phyloP scores from a whole-genome alignment of 2,797 vertebrate species.

The Harpagifer antarcticus region DNA sequence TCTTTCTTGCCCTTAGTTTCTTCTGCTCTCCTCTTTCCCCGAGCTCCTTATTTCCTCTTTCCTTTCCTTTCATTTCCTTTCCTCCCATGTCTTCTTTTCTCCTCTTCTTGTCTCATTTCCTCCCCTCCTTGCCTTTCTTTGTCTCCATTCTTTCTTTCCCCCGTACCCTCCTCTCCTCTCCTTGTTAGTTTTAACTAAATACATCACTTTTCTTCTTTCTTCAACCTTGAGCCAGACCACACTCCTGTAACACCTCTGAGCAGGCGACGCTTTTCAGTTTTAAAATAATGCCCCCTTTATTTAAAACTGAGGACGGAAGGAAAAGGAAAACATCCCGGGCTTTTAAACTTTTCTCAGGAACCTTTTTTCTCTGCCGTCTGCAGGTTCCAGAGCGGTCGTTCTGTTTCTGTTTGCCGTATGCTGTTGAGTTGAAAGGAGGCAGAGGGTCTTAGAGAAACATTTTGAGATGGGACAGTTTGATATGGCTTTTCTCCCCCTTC shows the following conservation, averaged over 20 bases:
- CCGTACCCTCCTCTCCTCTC: neutral
- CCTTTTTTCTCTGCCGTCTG: slow-evolving; percentile 11
- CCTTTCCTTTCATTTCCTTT: neutral
- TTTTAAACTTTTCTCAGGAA: slow-evolving; percentile 41
- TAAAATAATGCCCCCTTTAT: slow-evolving; percentile 74
- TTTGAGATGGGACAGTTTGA: slow-evolving; percentile 25
- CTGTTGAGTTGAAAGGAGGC: slow-evolving; percentile 18
- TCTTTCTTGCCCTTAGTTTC: too few relatives aligned
- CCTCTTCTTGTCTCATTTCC: neutral
- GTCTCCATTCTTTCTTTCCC: neutral
- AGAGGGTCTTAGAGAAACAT: slow-evolving; percentile 10
- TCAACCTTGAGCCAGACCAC: slow-evolving; percentile 42
- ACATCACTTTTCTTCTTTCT: slow-evolving; percentile 29
- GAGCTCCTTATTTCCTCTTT: neutral
- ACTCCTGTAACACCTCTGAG: slow-evolving; percentile 65
- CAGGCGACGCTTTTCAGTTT: slow-evolving; percentile 58
- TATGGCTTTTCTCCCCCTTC: slow-evolving; percentile 17
- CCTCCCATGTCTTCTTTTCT: too few relatives aligned
- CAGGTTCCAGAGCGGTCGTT: slow-evolving; percentile 41
- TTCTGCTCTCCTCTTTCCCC: neutral
- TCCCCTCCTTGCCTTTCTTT: neutral
- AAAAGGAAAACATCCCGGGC: slow-evolving; percentile 59
- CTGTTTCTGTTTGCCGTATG: slow-evolving; percentile 24
- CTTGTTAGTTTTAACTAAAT: slow-evolving; percentile 9
- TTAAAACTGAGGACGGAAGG: slow-evolving; percentile 49